Evolutionary conservation across 2,113 vertebrate species (phyloP), one percentile per base, ranked within the genome.

Genomic region (Semicossyphus pulcher): DNA sequence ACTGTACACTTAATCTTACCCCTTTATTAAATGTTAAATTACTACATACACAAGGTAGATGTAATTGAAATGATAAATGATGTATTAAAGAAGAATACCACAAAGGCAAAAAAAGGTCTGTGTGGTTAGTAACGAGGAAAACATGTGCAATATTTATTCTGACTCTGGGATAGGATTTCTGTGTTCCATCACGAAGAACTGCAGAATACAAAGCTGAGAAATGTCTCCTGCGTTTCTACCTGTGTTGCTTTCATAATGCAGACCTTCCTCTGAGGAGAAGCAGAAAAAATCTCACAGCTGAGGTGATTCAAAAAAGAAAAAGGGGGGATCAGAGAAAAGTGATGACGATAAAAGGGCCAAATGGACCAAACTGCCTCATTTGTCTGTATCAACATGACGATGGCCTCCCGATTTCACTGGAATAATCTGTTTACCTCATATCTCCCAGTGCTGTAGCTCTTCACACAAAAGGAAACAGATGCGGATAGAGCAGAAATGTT

Each of bases 351-450:
- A 66, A 62, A 74, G 7, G 71, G 69, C 10, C 48, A 83, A 83
- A 87, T 6, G 58, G 67, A 52, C 72, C n/a, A 77, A 83, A 71
- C 42, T 67, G 73, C 53, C 52, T 71, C 49, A 60, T 84, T 64
- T 79, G 74, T 78, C 62, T 57, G 44, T 67, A 78, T 26, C 31
- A 53, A 36, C 44, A 44, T 34, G 23, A 56, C 48, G 53, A 72
- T 49, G 65, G 72, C 69, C 83, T 80, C 80, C 49, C 15, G 61
- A 78, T 81, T 86, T 79, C 54, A 80, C 79, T 77, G 77, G 83
- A 90, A 85, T 83, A 88, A 89, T 90, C 82, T 70, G 65, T 88
- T 86, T 86, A 85, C 77, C 37, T 32, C 67, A 60, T 47, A 78
- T 77, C 78, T 72, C 69, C 69, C 51, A 56, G 59, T 7, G 48